Percentiles rank a stretch among this genome's conserved stretches.
Evolutionary conservation across 2,113 vertebrate genomes (phyloP).

Genomic region (Catharus minimus): DNA sequence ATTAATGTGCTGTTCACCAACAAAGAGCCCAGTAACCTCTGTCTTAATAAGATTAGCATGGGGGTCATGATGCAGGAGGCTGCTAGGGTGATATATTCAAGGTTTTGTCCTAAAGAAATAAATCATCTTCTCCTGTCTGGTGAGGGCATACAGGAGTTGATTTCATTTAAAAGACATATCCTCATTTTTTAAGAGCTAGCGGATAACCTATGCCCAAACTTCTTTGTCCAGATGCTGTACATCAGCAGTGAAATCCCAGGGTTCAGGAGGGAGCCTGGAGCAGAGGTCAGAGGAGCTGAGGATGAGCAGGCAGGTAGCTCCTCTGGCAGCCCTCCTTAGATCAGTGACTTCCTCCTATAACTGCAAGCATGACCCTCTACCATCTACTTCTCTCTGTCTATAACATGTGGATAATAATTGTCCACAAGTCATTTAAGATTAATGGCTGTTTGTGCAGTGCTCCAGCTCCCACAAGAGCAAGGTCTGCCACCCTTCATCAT

Average conservation of each 20-base stretch:
- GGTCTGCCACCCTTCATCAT: accelerated
- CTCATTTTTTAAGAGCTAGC: neutral
- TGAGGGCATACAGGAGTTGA: neutral
- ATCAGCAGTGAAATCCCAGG: neutral
- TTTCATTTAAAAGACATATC: neutral
- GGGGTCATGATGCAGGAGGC: constrained; percentile 47
- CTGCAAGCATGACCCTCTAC: neutral
- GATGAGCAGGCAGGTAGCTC: neutral
- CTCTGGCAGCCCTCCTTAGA: neutral
- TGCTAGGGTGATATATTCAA: constrained; percentile 42
- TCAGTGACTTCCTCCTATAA: neutral
- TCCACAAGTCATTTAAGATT: neutral
- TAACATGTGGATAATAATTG: neutral
- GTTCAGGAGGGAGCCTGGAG: neutral
- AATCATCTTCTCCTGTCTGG: constrained; percentile 15
- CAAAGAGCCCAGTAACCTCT: constrained; percentile 61
- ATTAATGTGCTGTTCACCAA: constrained; percentile 66
- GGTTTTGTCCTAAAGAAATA: constrained; percentile 61
- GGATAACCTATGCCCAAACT: neutral
- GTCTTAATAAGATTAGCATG: constrained; percentile 68
- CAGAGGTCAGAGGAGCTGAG: neutral
- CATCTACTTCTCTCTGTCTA: accelerated
- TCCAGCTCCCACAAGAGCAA: neutral
- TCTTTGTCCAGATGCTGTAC: neutral
- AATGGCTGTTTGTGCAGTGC: neutral